These are phyloP conservation scores for Apteryx mantelli DNA, from an alignment of 2,113 vertebrate genomes.

Conservation along the genomic window DNA sequence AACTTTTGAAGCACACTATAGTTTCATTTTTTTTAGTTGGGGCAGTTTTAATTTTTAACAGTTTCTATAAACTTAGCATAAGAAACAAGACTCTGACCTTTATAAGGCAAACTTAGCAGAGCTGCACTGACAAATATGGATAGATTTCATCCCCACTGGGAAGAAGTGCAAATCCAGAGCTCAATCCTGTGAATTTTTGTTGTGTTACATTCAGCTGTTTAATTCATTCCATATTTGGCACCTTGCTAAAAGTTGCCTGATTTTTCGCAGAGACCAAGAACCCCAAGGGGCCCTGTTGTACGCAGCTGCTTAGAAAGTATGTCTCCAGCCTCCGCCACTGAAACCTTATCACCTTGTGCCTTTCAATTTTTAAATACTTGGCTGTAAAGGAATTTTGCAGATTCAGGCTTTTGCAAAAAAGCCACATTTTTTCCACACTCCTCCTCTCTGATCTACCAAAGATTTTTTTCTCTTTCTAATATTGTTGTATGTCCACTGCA, in stretches of 20 bases:
- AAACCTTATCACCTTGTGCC: not conserved
- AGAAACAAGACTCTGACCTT: not conserved
- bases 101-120: not conserved
- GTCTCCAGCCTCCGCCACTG: not conserved
- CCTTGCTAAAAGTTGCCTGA: not conserved
- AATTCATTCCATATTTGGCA: not conserved
- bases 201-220: not conserved
- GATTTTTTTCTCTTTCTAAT: not conserved
- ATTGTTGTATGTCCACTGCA: not conserved
- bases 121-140: not conserved
- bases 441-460: not conserved
- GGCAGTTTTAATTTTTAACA: not conserved
- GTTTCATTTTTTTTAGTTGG: too few relatives aligned
- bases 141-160: not conserved
- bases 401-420: not conserved
- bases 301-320: not conserved
- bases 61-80: not conserved
- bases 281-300: not conserved
- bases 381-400: not conserved
- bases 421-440: not conserved
- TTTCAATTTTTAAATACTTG: not conserved
- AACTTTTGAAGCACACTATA: not conserved
- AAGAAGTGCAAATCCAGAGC: not conserved
- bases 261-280: not conserved
- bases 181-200: not conserved